Base-by-base conservation (phyloP, 1,140 invertebrate genomes). In the Drosophila varians region DNA sequence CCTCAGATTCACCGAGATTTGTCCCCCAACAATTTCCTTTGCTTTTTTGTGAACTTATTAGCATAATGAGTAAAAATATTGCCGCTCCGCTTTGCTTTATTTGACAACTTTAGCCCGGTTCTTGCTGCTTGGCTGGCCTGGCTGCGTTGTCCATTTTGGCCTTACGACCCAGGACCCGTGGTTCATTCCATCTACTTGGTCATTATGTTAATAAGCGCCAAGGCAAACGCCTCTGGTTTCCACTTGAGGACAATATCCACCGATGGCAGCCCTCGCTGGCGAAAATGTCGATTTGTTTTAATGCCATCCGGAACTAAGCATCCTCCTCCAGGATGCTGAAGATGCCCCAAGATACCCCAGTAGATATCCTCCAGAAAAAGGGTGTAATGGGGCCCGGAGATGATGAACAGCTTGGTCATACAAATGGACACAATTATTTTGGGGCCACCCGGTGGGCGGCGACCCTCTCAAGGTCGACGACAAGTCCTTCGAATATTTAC, bases 31-130 rank as follows among this genome's bases (percentile, higher is more conserved):
- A 19, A 25, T 38, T 31, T 34, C 54, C 60, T 64, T 36, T 21
- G 40, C n/a, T 21, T 47, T 23, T 3, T 36, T 69, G 65, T 54
- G 62, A 86, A 84, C 84, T 86, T 84, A 84, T 84, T 84, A 84
- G 79, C 79, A 84, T 84, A 84, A 84, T 86, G 79, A 77, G 76
- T 58, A 86, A 78, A 84, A 77, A 86, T 86, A 86, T 84, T 69
- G 79, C 75, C 57, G 61, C 34, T 28, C 38, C 23, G 12, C 58
- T 43, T 28, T 54, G 69, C 72, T 80, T 86, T 73, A 84, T 83
- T 84, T 83, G 79, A 84, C 75, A 83, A 82, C 74, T 83, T 84
- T 75, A 73, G 54, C 74, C 38, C 16, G 38, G 14, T 52, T 54
- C 55, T 55, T 74, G 36, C 40, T 51, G 78, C 52, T 53, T 46